phyloP scores from a whole-genome alignment of 2,797 vertebrate species.

The Synanceia verrucosa region DNA sequence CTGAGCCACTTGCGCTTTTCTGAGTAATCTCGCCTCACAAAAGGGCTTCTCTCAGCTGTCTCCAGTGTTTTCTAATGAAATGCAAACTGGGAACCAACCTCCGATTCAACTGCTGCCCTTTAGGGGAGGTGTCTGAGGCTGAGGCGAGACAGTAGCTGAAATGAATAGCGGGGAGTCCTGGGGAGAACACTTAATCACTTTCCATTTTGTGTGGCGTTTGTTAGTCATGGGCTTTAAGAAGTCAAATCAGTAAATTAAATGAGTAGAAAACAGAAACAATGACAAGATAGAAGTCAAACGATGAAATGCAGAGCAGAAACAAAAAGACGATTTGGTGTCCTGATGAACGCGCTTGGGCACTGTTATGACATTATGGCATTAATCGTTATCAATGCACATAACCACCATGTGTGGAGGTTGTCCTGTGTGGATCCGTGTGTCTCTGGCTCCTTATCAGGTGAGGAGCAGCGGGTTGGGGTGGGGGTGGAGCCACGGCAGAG shows the following conservation, averaged over 20 bases:
- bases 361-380: not conserved
- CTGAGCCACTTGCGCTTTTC: constrained; percentile 68
- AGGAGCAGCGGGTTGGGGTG: constrained; percentile 29
- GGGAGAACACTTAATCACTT: constrained; percentile 42
- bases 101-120: constrained; percentile 34
- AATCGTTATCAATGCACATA: not conserved
- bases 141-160: constrained; percentile 27
- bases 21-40: constrained; percentile 68
- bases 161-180: constrained; percentile 26
- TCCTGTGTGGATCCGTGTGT: not conserved
- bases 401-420: not conserved
- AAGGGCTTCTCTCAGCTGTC: constrained; percentile 59
- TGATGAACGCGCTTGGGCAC: not conserved
- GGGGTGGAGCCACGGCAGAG: constrained; percentile 72
- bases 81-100: constrained; percentile 63
- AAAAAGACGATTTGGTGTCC: not conserved
- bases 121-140: constrained; percentile 28
- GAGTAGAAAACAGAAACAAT: not conserved
- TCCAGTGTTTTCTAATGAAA: constrained; percentile 70
- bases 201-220: constrained; percentile 34
- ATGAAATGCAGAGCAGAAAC: not conserved
- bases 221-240: not conserved
- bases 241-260: not conserved
- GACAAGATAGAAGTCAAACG: not conserved
- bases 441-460: constrained; percentile 66